phyloP scores from a whole-genome alignment of 2,888 invertebrate species.

The Idaea biselata region DNA sequence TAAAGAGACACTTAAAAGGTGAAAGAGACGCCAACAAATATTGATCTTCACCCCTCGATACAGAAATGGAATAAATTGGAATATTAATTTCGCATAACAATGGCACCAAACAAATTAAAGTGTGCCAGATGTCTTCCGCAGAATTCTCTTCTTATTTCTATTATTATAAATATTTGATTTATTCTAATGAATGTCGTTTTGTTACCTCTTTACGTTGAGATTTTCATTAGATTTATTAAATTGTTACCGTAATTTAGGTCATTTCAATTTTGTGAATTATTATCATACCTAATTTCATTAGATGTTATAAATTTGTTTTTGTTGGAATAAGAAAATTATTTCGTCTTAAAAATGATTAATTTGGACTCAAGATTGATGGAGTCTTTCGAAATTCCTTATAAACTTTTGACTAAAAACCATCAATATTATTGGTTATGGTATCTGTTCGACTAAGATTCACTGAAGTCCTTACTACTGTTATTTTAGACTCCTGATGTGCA shows the following conservation, averaged over 20 bases:
- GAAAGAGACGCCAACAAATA: conserved; percentile 57
- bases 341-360: neutral
- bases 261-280: neutral
- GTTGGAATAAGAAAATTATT: neutral
- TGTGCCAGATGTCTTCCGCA: conserved; percentile 74
- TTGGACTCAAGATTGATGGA: neutral
- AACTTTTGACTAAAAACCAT: too few relatives aligned
- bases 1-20: neutral
- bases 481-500: too few relatives aligned
- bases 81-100: conserved; percentile 80
- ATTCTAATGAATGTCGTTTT: conserved; percentile 52
- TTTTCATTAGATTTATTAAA: conserved; percentile 22
- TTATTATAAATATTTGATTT: conserved; percentile 63
- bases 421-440: too few relatives aligned
- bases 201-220: conserved; percentile 28
- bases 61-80: conserved; percentile 79
- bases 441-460: too few relatives aligned
- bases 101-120: conserved; percentile 77
- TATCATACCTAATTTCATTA: neutral
- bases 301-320: neutral
- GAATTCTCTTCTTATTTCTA: conserved; percentile 58
- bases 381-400: too few relatives aligned
- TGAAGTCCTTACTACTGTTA: too few relatives aligned
- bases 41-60: conserved; percentile 74
- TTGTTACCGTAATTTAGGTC: neutral